Evolutionary conservation across 2,113 vertebrate species (phyloP).

Genomic region (Protomyctophum bolini): DNA sequence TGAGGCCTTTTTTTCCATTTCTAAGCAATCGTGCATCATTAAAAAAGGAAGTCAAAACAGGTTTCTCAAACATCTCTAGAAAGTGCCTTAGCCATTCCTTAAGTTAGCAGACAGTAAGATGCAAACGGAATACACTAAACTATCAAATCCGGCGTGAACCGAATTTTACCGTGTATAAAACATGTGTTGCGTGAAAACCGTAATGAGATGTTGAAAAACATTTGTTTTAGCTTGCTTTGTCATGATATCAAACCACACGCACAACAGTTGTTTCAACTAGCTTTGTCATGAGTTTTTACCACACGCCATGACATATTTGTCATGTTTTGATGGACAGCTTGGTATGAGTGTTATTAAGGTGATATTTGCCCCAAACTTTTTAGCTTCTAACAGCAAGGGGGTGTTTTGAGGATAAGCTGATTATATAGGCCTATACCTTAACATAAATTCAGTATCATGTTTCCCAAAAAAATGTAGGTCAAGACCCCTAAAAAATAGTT

Average conservation of each 20-base stretch:
- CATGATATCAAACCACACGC: background rate
- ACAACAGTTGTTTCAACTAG: background rate
- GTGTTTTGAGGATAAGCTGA: background rate
- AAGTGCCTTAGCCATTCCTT: conserved; percentile 21
- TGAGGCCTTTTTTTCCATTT: conserved; percentile 14
- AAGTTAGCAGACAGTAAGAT: background rate
- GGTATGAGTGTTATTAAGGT: background rate
- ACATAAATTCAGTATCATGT: background rate
- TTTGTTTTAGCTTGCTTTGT: background rate
- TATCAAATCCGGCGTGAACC: too few species aligned
- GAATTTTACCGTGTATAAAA: background rate
- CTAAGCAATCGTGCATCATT: background rate
- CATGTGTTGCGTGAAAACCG: background rate
- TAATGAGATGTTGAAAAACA: conserved; percentile 7
- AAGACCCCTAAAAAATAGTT: too few species aligned
- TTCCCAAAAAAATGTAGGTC: too few species aligned
- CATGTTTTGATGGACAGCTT: background rate
- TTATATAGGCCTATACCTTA: background rate
- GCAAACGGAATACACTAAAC: background rate
- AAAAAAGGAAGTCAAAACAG: background rate
- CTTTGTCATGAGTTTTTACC: background rate
- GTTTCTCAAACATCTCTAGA: conserved; percentile 9
- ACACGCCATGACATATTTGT: background rate
- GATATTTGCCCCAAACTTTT: background rate
- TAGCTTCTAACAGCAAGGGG: background rate